phyloP scores from a whole-genome alignment of 2,113 vertebrate genomes.

The Zosterops hypoxanthus region DNA sequence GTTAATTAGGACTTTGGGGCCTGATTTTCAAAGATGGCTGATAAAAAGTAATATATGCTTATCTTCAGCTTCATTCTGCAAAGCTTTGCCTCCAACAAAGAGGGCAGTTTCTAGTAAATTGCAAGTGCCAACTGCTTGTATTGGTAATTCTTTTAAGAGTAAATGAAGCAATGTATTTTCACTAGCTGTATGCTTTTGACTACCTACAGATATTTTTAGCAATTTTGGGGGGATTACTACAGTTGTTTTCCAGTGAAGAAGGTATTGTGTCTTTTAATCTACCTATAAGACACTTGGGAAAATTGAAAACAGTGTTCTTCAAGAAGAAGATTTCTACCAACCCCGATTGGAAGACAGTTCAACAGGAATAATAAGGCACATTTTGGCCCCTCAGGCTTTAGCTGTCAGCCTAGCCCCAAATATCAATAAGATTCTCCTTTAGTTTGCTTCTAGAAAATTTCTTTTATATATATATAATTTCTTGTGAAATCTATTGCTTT shows the following conservation, averaged over 20 bases:
- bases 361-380: neutral
- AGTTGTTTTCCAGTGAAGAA: neutral
- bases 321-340: neutral
- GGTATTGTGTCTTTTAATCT: neutral
- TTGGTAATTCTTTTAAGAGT: neutral
- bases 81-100: neutral
- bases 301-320: neutral
- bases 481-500: neutral
- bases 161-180: neutral
- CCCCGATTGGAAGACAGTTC: neutral
- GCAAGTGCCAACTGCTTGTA: neutral
- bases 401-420: neutral
- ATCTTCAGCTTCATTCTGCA: slow-evolving; percentile 35
- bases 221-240: neutral
- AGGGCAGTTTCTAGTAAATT: neutral
- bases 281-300: neutral
- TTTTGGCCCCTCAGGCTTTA: neutral
- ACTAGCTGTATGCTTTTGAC: neutral
- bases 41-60: slow-evolving; percentile 60
- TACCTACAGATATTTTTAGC: neutral
- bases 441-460: neutral
- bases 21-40: slow-evolving; percentile 53
- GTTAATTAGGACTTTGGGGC: slow-evolving; percentile 65
- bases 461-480: neutral
- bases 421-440: neutral